Evolutionary conservation across 1,140 invertebrate genomes (phyloP), one percentile per base, ranked within the genome.

Genomic region (Paracyclopina nana): DNA sequence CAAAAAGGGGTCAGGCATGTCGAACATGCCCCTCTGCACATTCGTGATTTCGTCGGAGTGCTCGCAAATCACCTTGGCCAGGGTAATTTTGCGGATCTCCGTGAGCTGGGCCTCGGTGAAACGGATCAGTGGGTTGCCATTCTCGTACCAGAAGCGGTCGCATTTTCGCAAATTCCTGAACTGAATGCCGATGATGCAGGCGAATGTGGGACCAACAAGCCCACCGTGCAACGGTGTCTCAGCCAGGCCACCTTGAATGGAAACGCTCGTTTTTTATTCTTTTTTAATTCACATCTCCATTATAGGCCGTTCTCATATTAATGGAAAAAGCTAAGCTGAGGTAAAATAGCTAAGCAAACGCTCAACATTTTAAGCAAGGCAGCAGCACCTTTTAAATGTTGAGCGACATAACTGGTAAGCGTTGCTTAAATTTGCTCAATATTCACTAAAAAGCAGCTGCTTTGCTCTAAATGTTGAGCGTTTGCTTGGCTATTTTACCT

Each of bases 11-110:
- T 68, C 63, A 0, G 84, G 83, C 40, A 88, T 67, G 61, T 91
- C 81, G 58, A 97, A 91, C 2, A 81, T 77, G 26, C 84, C 78
- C 42, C 79, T 70, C 61, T 94, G 90, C 61, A 96, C 82, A 28
- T 80, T 76, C 5, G 74, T 73, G 9, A 79, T 75, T n/a, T 75
- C 67, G 59, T 96, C 90, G 63, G 87, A 76, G 65, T 95, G 96
- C 53, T 91, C 80, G 61, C 94, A 99, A 28, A 95, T 66, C 0
- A 96, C 67, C 64, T 91, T 87, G 0, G 88, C 75, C 12, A 98
- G 61, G 0, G 83, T 90, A 0, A 77, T 74, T 62, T 94, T 92
- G n/a, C 91, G 71, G 34, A 99, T 77, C 65, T 96, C 88, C 0
- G 78, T 75, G 46, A 98, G 62, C 64, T 99, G 94, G 31, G 77